Base-by-base conservation (phyloP, 2,113 vertebrate species). In the Monarcha castaneiventris region DNA sequence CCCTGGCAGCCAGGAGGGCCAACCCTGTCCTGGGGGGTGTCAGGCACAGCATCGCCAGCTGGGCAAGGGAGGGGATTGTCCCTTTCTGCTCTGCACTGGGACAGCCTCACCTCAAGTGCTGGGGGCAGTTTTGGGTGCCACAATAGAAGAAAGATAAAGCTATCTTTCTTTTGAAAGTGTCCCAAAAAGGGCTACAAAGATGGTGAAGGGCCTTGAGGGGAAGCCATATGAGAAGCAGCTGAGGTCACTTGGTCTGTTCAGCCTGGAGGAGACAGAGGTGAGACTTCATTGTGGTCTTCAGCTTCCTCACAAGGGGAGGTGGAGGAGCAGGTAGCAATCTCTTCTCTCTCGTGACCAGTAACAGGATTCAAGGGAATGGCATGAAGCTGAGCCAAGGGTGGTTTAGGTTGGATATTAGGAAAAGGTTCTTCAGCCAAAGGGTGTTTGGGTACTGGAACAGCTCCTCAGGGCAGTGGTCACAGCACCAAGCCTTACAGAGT, bases 61-160 rank as follows among this genome's bases (percentile, higher is more conserved):
- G 0, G 29, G 19, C 5, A 13, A 46, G 52, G 22, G 33, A 58
- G 26, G 26, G 20, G 37, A 37, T 51, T 58, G 51, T 81, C 37
- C 68, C 0, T 0, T 27, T 29, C 32, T 73, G 51, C 22, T 35
- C 37, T 44, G 44, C 1, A 0, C 59, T 66, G 32, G 30, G 27
- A 12, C 1, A 0, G 22, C 18, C 15, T 74, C 61, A 52, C 19
- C 33, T 59, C 1, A 0, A 39, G 16, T 67, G 1, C 29, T 81
- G 32, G 15, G 35, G 2, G 6, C 15, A 27, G 44, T 11, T 52
- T 30, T 66, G 44, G 10, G 10, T 20, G 29, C 33, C 39, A n/a
- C 20, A 25, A 25, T 17, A 30, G 16, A 17, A 82, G 35, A 74
- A 59, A 20, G 7, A 21, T 33, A 29, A 67, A 74, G 19, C 10